A percentile compares a stretch with the other conserved stretches of the same genome.
Conservation (phyloP, 2,888 invertebrate species). For the Anthophora plumipes region DNA sequence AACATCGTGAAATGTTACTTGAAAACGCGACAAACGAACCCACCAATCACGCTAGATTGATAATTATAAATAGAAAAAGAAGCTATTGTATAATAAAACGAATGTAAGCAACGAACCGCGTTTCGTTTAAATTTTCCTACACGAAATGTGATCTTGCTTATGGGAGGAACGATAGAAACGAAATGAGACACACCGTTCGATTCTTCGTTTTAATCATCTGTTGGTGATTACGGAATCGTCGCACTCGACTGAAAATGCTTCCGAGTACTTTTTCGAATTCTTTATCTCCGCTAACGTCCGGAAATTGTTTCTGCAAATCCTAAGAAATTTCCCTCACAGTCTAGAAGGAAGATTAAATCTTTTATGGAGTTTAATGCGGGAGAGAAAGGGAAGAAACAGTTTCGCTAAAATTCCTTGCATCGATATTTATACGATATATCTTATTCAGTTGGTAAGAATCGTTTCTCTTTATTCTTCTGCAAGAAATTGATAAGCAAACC, state of each 20-base stretch:
- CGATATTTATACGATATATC: not conserved
- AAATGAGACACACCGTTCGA: not conserved
- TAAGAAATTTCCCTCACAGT: not conserved
- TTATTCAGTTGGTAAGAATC: not conserved
- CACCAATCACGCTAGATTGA: slow-evolving; percentile 13
- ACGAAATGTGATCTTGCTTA: slow-evolving; percentile 6
- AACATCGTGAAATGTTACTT: slow-evolving; percentile 47
- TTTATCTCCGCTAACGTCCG: not conserved
- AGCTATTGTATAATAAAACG: slow-evolving; percentile 30
- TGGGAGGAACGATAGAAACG: not conserved
- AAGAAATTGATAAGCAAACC: not conserved
- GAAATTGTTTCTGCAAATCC: not conserved
- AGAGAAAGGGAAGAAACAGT: not conserved
- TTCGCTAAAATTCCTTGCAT: not conserved
- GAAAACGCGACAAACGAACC: slow-evolving; percentile 31
- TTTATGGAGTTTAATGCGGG: not conserved
- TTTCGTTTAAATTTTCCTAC: slow-evolving; percentile 25
- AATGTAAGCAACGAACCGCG: not conserved
- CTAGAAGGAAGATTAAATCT: not conserved
- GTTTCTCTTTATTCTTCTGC: not conserved
- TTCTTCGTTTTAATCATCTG: slow-evolving; percentile 20
- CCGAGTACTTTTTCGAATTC: not conserved
- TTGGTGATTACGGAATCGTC: not conserved
- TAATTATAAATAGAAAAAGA: slow-evolving; percentile 12
- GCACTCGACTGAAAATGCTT: not conserved